Conservation (phyloP, 2,797 vertebrate species). For the Mormyrus proboscirostris region DNA sequence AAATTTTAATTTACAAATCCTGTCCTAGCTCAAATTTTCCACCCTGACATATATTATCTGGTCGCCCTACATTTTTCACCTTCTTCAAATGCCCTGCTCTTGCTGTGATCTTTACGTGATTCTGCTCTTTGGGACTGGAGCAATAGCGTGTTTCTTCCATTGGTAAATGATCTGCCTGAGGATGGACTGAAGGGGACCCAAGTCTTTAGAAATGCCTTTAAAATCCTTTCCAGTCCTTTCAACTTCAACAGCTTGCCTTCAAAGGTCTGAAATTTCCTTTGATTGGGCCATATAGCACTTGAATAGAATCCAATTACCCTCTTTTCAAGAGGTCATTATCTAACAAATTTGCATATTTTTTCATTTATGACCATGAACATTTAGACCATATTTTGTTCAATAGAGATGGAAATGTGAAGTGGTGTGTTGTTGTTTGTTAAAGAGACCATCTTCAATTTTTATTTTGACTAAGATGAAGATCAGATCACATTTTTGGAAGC, state of each 20-base stretch:
- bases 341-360: not conserved
- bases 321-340: not conserved
- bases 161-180: not conserved
- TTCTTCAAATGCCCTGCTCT: not conserved
- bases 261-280: conserved; percentile 2
- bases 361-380: not conserved
- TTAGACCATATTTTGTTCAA: not conserved
- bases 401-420: not conserved
- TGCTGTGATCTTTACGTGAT: not conserved
- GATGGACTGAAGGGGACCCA: not conserved
- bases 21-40: not conserved
- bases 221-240: not conserved
- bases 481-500: not conserved
- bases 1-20: not conserved
- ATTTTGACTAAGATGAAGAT: not conserved
- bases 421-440: not conserved
- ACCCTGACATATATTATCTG: not conserved
- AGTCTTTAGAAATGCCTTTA: not conserved
- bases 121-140: not conserved
- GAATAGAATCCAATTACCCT: not conserved
- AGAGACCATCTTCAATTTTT: not conserved
- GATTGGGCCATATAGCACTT: not conserved
- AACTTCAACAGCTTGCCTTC: not conserved
- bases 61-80: not conserved
- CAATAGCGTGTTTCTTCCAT: not conserved